Evolutionary conservation across 2,888 invertebrate genomes (phyloP), one percentile per base, ranked within the genome.

Genomic region (Cabera pusaria): DNA sequence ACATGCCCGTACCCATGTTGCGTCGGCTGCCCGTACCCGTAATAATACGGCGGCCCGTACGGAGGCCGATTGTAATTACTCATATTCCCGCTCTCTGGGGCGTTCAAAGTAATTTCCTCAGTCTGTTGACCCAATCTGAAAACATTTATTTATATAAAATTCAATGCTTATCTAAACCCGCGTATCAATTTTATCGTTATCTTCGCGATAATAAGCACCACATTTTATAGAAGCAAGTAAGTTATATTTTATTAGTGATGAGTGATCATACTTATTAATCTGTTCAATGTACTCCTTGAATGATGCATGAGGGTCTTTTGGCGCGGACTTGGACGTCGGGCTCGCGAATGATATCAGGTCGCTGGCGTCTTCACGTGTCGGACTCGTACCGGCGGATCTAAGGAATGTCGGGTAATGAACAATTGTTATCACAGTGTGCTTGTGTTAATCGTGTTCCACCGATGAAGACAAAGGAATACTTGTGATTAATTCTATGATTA

Each of bases 311-410:
- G 86, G 65, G 50, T 85, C 76, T 59, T 90, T 74, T 38, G 90
- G 75, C 8, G 81, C 73, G 49, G 90, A 73, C 52, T 86, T 87
- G 44, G 72, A 77, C 2, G 91, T 91, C 8, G 94, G 94, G 70
- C 93, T 94, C 8, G 92, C 77, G 65, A 94, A 94, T 6, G 93
- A 94, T 56, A 94, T 94, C 47, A 94, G 79, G 80, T 94, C 94
- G 41, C 90, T 92, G 54, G 65, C 76, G 1, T 73, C 74, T 29
- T 73, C 75, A 24, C 76, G 64, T 2, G 82, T 84, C 0, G 86
- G 85, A 47, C 89, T 82, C 8, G 81, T 69, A 33, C 85, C 83
- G 29, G 88, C 82, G 1, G 89, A 87, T 50, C 85, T 82, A 59
- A 39, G 42, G 39, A 31, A 46, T 31, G 32, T 16, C 32, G 27